A percentile compares a stretch with the other conserved stretches of the same genome.
Evolutionary conservation across 2,113 vertebrate genomes (phyloP).

Genomic region (Camelus bactrianus): DNA sequence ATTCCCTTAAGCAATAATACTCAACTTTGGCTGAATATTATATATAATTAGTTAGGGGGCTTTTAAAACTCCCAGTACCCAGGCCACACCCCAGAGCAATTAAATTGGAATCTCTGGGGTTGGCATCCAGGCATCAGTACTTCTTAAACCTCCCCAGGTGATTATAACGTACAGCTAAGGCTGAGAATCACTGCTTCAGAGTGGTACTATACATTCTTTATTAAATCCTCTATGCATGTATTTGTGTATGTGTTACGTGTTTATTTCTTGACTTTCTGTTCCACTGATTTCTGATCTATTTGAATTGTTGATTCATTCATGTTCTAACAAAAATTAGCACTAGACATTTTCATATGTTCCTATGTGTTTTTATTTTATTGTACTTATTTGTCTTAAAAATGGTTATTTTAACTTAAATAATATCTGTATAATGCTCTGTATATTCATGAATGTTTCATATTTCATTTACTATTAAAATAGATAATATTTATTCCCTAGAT

Average conservation of each 20-base stretch:
- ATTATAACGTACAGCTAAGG: neutral
- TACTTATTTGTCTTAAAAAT: neutral
- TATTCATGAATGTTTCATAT: neutral
- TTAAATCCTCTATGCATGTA: neutral
- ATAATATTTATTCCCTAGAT: neutral
- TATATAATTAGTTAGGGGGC: conserved; percentile 60
- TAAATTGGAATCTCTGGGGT: conserved; percentile 41
- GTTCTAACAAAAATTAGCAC: neutral
- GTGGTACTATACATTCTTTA: neutral
- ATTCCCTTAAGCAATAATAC: conserved; percentile 61
- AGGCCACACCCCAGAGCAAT: conserved; percentile 51
- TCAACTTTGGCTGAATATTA: conserved; percentile 52
- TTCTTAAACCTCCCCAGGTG: conserved; percentile 25
- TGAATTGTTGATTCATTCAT: neutral
- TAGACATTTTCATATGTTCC: neutral
- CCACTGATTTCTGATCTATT: neutral
- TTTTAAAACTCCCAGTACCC: conserved; percentile 19
- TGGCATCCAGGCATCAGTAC: neutral
- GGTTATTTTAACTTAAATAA: neutral
- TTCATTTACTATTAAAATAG: neutral
- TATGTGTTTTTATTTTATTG: neutral
- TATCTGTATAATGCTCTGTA: neutral
- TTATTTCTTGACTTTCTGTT: neutral
- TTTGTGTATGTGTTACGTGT: fast-evolving
- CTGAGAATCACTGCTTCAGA: neutral